Conservation (phyloP, 1,140 invertebrate genomes). For the Cherax quadricarinatus region DNA sequence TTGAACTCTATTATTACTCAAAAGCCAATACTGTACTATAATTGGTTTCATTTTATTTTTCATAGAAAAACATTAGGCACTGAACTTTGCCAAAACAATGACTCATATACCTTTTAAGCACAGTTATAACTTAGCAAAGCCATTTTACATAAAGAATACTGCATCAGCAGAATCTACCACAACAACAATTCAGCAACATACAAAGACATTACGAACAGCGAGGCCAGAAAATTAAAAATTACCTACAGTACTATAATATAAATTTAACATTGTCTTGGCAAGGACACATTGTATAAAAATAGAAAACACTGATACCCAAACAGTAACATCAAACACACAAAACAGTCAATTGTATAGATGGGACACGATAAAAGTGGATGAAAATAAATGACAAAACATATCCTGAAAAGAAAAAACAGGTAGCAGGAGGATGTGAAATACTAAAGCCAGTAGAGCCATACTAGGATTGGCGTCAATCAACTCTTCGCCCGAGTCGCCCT, state of each 20-base stretch:
- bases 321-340: slow-evolving; percentile 35
- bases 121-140: slow-evolving; percentile 31
- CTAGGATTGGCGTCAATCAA: slow-evolving; percentile 71
- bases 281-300: slow-evolving; percentile 57
- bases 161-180: slow-evolving; percentile 49
- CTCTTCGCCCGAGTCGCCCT: slow-evolving; percentile 73
- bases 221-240: slow-evolving; percentile 45
- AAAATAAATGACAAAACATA: slow-evolving; percentile 56
- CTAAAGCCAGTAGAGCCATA: slow-evolving; percentile 68
- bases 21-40: slow-evolving; percentile 1
- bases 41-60: neutral
- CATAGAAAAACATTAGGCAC: slow-evolving; percentile 5
- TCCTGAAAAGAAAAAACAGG: slow-evolving; percentile 60
- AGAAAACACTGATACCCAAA: slow-evolving; percentile 30
- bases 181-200: slow-evolving; percentile 52
- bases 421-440: slow-evolving; percentile 56
- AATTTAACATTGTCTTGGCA: slow-evolving; percentile 61
- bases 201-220: slow-evolving; percentile 45
- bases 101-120: slow-evolving; percentile 34
- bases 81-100: slow-evolving; percentile 56
- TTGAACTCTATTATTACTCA: neutral
- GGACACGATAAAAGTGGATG: slow-evolving; percentile 62
- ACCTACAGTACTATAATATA: slow-evolving; percentile 32
- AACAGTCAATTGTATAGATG: slow-evolving; percentile 31
- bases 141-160: slow-evolving; percentile 38